phyloP scores from a whole-genome alignment of 2,888 invertebrate genomes.

The Hedya salicella region DNA sequence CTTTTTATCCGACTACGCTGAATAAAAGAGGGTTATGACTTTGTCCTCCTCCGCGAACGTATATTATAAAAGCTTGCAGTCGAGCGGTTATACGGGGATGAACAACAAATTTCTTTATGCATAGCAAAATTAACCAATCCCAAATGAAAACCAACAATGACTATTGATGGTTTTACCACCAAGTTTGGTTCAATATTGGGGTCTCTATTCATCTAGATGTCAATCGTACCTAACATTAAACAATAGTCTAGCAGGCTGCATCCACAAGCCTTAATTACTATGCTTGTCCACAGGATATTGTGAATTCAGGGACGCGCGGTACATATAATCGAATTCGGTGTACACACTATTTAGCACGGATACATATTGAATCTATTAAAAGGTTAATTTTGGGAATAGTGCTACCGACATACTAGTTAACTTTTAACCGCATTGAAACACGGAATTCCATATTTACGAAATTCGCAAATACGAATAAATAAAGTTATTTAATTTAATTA shows the following conservation, averaged over 20 bases:
- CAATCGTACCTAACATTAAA: constrained; percentile 13
- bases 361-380: constrained; percentile 3
- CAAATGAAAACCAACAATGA: not conserved
- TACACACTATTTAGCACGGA: constrained; percentile 9
- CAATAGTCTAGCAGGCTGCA: constrained; percentile 9
- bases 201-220: constrained; percentile 1
- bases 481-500: too few species aligned
- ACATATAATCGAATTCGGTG: not conserved
- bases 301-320: constrained; percentile 7
- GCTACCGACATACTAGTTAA: too few species aligned
- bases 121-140: not conserved
- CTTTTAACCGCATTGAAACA: too few species aligned
- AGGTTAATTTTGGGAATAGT: not conserved
- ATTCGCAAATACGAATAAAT: too few species aligned
- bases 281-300: constrained; percentile 11
- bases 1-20: too few species aligned
- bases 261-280: constrained; percentile 17
- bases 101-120: too few species aligned
- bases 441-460: too few species aligned
- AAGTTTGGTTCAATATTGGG: not conserved
- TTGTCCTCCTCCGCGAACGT: too few species aligned
- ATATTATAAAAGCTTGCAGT: too few species aligned
- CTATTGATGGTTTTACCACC: constrained; percentile 3
- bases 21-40: too few species aligned
- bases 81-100: too few species aligned